Evolutionary conservation across 2,797 vertebrate species (phyloP).

Genomic region (Amniataba percoides): DNA sequence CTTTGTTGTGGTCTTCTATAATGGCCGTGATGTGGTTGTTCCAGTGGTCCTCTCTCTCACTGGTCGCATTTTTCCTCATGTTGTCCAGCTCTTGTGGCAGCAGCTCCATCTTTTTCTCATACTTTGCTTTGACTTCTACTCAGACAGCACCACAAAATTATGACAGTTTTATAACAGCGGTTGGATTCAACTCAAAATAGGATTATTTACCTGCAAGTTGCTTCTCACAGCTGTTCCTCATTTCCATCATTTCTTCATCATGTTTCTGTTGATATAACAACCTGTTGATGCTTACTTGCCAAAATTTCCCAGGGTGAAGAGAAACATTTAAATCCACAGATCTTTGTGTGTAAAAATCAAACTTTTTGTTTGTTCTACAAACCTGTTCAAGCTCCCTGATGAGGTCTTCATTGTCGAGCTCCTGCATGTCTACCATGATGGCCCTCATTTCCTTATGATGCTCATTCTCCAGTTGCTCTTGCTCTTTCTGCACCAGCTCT

Average conservation of each 20-base stretch:
- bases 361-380: constrained; percentile 55
- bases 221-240: constrained; percentile 84
- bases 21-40: constrained; percentile 86
- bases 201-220: constrained; percentile 86
- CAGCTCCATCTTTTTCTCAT: constrained; percentile 85
- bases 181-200: background rate
- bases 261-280: constrained; percentile 86
- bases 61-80: constrained; percentile 85
- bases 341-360: background rate
- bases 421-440: constrained; percentile 83
- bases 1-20: constrained; percentile 85
- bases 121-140: constrained; percentile 87
- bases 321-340: constrained; percentile 3
- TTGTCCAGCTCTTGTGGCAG: constrained; percentile 87
- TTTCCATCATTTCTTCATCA: constrained; percentile 83
- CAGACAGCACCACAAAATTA: constrained; percentile 24
- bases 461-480: constrained; percentile 82
- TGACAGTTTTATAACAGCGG: background rate
- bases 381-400: constrained; percentile 89
- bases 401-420: constrained; percentile 83
- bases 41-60: constrained; percentile 88
- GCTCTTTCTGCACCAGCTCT: constrained; percentile 86
- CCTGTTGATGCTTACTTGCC: background rate
- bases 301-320: background rate
- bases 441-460: constrained; percentile 79